These are phyloP conservation scores for Melipona bicolor DNA, from an alignment of 2,888 invertebrate species.

Conservation along the genomic window DNA sequence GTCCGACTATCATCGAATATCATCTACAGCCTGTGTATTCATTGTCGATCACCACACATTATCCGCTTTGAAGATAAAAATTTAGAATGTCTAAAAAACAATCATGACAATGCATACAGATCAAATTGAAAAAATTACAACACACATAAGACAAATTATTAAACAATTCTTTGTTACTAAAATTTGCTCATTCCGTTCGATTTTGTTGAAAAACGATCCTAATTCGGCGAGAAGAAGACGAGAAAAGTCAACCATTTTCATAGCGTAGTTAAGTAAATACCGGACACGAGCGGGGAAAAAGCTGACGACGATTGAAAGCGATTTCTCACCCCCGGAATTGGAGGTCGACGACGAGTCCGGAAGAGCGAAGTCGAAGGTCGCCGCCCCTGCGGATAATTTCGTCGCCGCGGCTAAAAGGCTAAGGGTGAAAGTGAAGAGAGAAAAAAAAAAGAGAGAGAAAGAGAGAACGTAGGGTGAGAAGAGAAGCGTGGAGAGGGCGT, in stretches of 20 bases:
- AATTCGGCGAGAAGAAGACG: background rate
- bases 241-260: conserved; percentile 40
- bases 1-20: too few relatives aligned
- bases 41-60: too few relatives aligned
- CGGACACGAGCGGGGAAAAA: background rate
- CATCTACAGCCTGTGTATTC: too few relatives aligned
- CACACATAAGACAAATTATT: too few relatives aligned
- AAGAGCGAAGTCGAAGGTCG: conserved; percentile 31
- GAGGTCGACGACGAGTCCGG: conserved; percentile 18
- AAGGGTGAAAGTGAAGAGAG: conserved; percentile 5
- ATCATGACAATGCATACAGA: too few relatives aligned
- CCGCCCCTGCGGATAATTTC: conserved; percentile 27
- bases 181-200: background rate
- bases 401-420: conserved; percentile 33
- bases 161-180: too few relatives aligned
- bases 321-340: conserved; percentile 18
- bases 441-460: background rate
- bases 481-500: conserved; percentile 26
- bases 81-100: too few relatives aligned
- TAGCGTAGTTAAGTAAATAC: background rate
- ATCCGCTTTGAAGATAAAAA: too few relatives aligned
- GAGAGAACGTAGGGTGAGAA: background rate
- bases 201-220: background rate
- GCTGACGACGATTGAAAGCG: background rate
- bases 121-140: too few relatives aligned